Conservation (phyloP, 2,888 invertebrate genomes). For the Mythimna vitellina region DNA sequence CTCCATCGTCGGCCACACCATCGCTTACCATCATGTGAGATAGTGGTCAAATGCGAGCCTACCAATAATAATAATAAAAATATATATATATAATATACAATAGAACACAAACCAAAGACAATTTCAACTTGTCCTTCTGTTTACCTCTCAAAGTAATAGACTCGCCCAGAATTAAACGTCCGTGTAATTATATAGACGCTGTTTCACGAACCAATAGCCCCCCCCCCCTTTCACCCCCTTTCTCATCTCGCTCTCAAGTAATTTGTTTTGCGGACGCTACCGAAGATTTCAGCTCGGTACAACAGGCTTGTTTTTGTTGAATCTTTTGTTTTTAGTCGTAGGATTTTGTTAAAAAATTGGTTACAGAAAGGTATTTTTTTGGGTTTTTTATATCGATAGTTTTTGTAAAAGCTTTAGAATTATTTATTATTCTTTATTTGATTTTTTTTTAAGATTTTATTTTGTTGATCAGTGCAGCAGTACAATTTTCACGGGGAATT, state of each 20-base stretch:
- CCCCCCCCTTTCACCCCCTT: background rate
- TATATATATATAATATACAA: too few species aligned
- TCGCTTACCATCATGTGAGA: too few species aligned
- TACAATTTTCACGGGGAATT: too few species aligned
- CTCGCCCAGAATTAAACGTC: slow-evolving; percentile 58
- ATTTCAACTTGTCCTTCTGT: slow-evolving; percentile 40
- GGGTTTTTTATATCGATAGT: background rate
- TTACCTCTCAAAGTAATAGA: slow-evolving; percentile 35
- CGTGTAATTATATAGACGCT: slow-evolving; percentile 66
- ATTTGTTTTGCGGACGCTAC: slow-evolving; percentile 63
- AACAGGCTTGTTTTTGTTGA: slow-evolving; percentile 57
- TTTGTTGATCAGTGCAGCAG: too few species aligned
- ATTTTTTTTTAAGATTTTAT: background rate
- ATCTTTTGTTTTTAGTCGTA: slow-evolving; percentile 44
- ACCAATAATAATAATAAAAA: too few species aligned
- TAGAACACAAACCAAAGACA: slow-evolving; percentile 3
- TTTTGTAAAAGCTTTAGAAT: background rate
- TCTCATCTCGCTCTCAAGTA: slow-evolving; percentile 56
- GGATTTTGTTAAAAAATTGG: slow-evolving; percentile 17
- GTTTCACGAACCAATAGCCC: slow-evolving; percentile 64
- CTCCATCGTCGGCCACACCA: too few species aligned
- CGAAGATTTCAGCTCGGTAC: slow-evolving; percentile 49
- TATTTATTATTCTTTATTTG: too few species aligned
- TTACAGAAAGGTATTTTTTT: slow-evolving; percentile 8
- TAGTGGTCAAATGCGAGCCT: too few species aligned